A percentile compares a stretch with the other conserved stretches of the same genome.
Conservation (phyloP, 2,113 vertebrate genomes). For the Sminthopsis crassicaudata region DNA sequence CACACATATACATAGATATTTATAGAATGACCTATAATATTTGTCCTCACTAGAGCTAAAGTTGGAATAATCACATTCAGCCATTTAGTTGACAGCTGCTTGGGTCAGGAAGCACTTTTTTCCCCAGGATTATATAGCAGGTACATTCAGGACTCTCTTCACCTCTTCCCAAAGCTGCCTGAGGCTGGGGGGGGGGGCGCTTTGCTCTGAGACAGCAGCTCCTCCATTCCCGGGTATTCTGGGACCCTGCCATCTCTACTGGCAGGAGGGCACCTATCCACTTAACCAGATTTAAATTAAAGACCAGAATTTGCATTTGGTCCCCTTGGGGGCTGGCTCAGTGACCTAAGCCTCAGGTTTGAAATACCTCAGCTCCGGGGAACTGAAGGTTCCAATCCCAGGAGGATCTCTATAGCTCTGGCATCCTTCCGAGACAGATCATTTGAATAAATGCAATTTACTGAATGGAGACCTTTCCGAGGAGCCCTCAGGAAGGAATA, state of each 20-base stretch:
- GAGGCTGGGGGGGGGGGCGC: not conserved
- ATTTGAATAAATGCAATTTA: constrained; percentile 76
- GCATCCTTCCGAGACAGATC: constrained; percentile 62
- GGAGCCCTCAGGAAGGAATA: constrained; percentile 36
- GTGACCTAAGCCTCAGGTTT: constrained; percentile 67
- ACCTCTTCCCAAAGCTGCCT: accelerated
- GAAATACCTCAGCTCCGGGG: constrained; percentile 61
- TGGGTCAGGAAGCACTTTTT: not conserved
- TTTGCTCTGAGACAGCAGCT: not conserved
- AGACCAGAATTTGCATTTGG: constrained; percentile 71
- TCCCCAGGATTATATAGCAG: not conserved
- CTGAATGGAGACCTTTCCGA: constrained; percentile 52
- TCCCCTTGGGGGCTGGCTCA: constrained; percentile 56
- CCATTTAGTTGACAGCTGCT: not conserved
- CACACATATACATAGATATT: not conserved
- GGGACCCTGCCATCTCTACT: not conserved
- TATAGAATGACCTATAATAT: not conserved
- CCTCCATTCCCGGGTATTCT: not conserved
- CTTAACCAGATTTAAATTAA: constrained; percentile 63
- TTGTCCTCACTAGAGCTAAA: constrained; percentile 27
- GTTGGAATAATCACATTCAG: not conserved
- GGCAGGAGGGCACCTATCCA: constrained; percentile 10
- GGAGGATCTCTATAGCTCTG: constrained; percentile 55
- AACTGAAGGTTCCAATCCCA: constrained; percentile 69
- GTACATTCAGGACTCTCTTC: not conserved